Percentiles rank a stretch among this genome's conserved stretches.
Conservation (phyloP, 2,113 vertebrate genomes). For the Acanthochromis polyacanthus region DNA sequence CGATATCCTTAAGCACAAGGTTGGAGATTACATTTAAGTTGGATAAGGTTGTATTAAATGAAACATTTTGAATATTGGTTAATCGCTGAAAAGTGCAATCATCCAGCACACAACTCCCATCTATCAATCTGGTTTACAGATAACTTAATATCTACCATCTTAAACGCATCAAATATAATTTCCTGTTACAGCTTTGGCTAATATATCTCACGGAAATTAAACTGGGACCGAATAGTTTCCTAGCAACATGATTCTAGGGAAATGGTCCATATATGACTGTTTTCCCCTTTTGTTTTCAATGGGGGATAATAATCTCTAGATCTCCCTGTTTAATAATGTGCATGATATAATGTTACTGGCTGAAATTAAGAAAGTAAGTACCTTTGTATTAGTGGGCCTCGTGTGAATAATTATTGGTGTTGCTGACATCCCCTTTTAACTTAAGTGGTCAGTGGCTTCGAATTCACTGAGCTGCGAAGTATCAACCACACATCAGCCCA, state of each 20-base stretch:
- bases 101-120: background rate
- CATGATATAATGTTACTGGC: background rate
- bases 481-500: background rate
- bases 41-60: too few species aligned
- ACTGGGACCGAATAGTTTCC: constrained; percentile 1
- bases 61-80: background rate
- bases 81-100: background rate
- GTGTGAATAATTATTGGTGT: background rate
- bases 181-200: background rate
- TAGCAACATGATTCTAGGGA: background rate
- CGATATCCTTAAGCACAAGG: background rate
- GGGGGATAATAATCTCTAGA: background rate
- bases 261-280: background rate
- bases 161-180: constrained; percentile 4
- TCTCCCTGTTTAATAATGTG: background rate
- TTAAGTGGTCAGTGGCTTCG: background rate
- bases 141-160: background rate
- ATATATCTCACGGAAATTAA: constrained; percentile 2
- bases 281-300: background rate
- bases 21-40: too few species aligned
- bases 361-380: background rate
- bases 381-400: background rate
- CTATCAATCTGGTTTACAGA: background rate
- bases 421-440: background rate
- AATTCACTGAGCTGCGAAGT: background rate